Base-by-base conservation (phyloP, 2,797 vertebrate species). In the Chrosomus eos region DNA sequence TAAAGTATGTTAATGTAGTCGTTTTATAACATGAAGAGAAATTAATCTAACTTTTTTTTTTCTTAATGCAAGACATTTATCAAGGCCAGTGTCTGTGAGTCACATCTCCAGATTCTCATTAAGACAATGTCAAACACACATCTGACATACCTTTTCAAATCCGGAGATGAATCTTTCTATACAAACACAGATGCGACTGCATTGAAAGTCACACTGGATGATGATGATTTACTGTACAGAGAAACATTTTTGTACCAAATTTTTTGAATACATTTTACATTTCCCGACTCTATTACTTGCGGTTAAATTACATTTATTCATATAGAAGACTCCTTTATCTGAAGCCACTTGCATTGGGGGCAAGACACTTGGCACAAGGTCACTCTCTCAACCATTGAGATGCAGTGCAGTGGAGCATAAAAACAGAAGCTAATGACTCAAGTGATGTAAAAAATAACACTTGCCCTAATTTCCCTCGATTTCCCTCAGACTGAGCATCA, bases 381-480 rank as follows among this genome's bases (percentile, higher is more conserved):
- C 82, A 60, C 21, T 38, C 51, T 60, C 36, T 5, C 21, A 70
- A 33, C 26, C 38, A 64, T 64, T 72, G 53, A 78, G 40, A 79
- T 71, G n/a, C 38, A 70, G 75, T 38, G 75, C 67, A 72, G 51
- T 71, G 38, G 18, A 33, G 51, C 55, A 72, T 45, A 45, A 67
- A 51, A 55, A 8, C 74, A n/a, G 21, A 16, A 79, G 62, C 66
- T 45, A 79, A 26, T 68, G 38, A 79, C 67, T 72, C 82, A 79
- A 71, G 75, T 79, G 75, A 26, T 79, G 38, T 60, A 79, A 62
- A 68, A 78, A 76, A 36, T 23, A 60, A 55, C 38, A 16, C 40
- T 72, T 79, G 66, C 75, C 66, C 53, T 84, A 72, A 60, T 84
- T 84, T 64, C 16, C 64, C 33, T 18, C 58, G n/a, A 77, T 68